Evolutionary conservation across 2,888 invertebrate genomes (phyloP).

Genomic region (Eilema caniola): DNA sequence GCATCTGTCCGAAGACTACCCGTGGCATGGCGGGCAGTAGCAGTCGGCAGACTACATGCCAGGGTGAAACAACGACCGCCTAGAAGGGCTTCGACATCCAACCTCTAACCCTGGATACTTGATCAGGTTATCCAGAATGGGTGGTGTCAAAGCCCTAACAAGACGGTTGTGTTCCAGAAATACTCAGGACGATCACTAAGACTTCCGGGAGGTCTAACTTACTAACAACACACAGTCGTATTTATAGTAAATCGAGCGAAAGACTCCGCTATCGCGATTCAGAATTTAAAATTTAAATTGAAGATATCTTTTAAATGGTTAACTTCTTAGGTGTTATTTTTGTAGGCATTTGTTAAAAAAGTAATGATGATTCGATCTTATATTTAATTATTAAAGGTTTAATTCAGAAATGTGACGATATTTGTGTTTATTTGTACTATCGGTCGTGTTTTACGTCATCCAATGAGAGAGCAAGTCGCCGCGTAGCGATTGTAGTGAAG

Average conservation of each 20-base stretch:
- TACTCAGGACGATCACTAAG: neutral
- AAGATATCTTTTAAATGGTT: neutral
- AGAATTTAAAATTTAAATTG: neutral
- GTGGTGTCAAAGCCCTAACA: neutral
- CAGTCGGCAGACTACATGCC: neutral
- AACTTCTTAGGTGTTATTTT: neutral
- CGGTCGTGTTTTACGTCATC: neutral
- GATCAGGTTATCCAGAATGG: neutral
- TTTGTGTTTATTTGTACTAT: neutral
- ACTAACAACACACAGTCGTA: neutral
- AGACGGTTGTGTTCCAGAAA: neutral
- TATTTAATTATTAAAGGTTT: neutral
- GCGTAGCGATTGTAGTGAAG: too few species aligned
- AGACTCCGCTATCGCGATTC: conserved; percentile 1
- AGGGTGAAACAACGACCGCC: neutral
- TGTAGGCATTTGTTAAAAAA: neutral
- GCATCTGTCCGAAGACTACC: too few species aligned
- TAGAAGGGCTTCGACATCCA: neutral
- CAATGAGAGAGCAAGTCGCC: neutral
- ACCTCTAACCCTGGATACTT: neutral
- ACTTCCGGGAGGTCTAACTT: neutral
- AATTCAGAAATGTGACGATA: neutral
- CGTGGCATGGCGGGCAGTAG: neutral
- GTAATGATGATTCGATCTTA: neutral
- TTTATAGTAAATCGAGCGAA: neutral